phyloP scores from a whole-genome alignment of 2,797 vertebrate species.

The Crenichthys baileyi region DNA sequence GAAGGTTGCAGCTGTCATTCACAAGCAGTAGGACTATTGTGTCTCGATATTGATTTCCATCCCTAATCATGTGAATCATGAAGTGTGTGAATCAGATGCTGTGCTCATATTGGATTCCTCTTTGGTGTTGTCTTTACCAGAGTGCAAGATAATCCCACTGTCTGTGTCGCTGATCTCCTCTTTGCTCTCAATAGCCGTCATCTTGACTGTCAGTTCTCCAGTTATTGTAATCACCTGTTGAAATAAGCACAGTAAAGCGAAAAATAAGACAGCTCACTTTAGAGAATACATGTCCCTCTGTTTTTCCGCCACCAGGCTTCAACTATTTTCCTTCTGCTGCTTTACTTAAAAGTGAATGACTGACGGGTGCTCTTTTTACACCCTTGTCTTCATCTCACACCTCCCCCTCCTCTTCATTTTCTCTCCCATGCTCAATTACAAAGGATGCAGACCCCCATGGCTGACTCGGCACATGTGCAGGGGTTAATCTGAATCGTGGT shows the following conservation, averaged over 20 bases:
- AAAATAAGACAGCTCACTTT: constrained; percentile 16
- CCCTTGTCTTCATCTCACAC: constrained; percentile 58
- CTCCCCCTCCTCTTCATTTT: constrained; percentile 46
- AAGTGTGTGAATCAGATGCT: neutral
- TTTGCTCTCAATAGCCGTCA: constrained; percentile 84
- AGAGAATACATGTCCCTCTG: constrained; percentile 9
- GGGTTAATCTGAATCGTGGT: constrained; percentile 76
- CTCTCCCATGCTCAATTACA: constrained; percentile 67
- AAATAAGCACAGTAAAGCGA: constrained; percentile 31
- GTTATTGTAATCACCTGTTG: constrained; percentile 59
- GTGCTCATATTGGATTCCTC: neutral
- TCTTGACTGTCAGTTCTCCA: constrained; percentile 38
- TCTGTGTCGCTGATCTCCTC: constrained; percentile 91
- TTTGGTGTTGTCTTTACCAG: constrained; percentile 75
- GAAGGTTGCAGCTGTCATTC: neutral
- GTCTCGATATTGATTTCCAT: constrained; percentile 1
- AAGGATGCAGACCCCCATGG: constrained; percentile 73
- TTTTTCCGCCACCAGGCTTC: constrained; percentile 48
- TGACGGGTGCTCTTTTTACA: constrained; percentile 74
- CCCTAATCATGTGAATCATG: neutral
- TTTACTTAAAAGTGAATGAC: constrained; percentile 68
- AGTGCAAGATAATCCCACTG: constrained; percentile 91
- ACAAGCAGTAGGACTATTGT: neutral
- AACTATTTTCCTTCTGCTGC: constrained; percentile 51
- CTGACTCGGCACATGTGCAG: constrained; percentile 83